Evolutionary conservation across 2,888 invertebrate species (phyloP), one percentile per base, ranked within the genome.

Genomic region (Prosapia bicincta): DNA sequence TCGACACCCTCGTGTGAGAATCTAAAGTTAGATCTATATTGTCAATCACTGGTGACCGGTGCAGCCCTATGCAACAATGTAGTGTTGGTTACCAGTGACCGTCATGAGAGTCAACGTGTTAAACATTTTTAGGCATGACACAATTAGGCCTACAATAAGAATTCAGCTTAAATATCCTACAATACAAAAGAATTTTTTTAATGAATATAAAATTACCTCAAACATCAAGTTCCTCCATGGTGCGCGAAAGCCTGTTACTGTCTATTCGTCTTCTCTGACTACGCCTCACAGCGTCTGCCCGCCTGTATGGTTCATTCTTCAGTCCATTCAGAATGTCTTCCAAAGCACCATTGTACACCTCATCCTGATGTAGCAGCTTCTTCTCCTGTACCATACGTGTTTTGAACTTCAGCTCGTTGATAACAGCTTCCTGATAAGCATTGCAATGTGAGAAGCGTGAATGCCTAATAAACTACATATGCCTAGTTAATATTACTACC

Each of bases 321-420:
- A 98, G 88, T 72, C 97, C 98, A 82, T 97, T 89, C 76, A 97
- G 87, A 81, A 98, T 98, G 85, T 98, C 98, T 86, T 98, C 98
- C 79, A 98, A 86, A 0, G 98, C 98, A 77, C 98, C 98, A 85
- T 98, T 97, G 86, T 98, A 98, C 0, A 98, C 97, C 85, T 98
- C 98, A 86, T 98, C 97, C 85, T 97, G 97, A 83, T 95, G 96
- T 81, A 98, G 88, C 54, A 97, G 88, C 85, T 97, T 97, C 89
- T 97, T 98, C 86, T 98, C 98, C 84, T 95, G 94, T 81, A 97
- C 96, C 83, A 92, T 88, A 84, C 92, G 91, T 72, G 95, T 92
- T 86, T 96, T 96, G 85, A 91, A 92, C 87, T 97, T 98, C 85
- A 98, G 85, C 86, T 98, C 98, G 87, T 95, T 96, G 88, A 96